Percentiles rank a stretch among this genome's conserved stretches.
phyloP scores from a whole-genome alignment of 2,113 vertebrate genomes.

The Galemys pyrenaicus region DNA sequence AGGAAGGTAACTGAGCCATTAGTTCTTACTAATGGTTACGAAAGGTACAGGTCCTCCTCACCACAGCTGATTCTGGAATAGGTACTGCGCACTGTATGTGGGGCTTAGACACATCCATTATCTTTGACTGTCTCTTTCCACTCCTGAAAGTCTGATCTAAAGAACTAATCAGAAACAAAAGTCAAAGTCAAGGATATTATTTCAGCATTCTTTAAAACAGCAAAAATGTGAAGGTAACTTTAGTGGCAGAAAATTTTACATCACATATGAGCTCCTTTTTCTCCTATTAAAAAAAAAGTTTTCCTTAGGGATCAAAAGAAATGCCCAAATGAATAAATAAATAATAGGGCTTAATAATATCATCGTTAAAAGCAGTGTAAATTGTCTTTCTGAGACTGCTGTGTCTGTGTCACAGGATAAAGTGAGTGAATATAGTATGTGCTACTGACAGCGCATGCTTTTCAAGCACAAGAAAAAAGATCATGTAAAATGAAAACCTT shows the following conservation, averaged over 20 bases:
- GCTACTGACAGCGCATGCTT: background rate
- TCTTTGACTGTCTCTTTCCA: background rate
- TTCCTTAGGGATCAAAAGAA: no score
- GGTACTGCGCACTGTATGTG: no score
- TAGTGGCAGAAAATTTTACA: no score
- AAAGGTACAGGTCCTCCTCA: background rate
- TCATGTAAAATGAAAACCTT: background rate
- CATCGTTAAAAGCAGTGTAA: background rate
- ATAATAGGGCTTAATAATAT: background rate
- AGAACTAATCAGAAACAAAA: background rate
- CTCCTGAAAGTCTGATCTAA: background rate
- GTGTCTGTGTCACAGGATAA: fast-evolving
- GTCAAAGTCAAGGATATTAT: no score
- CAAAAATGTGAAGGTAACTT: no score
- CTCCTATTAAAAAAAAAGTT: no score
- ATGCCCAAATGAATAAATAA: no score
- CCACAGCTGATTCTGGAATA: background rate
- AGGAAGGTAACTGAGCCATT: background rate
- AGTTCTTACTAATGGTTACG: background rate
- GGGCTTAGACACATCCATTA: background rate
- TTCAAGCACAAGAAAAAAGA: background rate
- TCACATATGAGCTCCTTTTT: no score
- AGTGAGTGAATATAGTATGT: background rate
- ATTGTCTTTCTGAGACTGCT: background rate
- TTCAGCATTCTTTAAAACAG: no score